Percentiles rank a stretch among this genome's conserved stretches.
phyloP scores from a whole-genome alignment of 2,888 invertebrate genomes.

The Catonia carolina region DNA sequence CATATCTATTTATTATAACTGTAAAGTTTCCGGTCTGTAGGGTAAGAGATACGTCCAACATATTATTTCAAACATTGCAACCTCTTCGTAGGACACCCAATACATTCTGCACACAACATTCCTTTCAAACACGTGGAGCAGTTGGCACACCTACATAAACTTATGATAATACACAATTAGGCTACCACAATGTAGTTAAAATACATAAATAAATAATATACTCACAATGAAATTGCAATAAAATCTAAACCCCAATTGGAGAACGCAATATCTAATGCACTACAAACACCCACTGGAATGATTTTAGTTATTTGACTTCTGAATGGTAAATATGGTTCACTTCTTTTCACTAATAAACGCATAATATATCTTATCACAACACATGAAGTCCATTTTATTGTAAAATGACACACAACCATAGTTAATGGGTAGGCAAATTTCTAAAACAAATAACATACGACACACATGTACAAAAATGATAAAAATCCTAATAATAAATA shows the following conservation, averaged over 20 bases:
- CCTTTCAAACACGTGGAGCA: too few relatives aligned
- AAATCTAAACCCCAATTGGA: slow-evolving; percentile 97
- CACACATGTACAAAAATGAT: too few relatives aligned
- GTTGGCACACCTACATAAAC: too few relatives aligned
- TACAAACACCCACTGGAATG: slow-evolving; percentile 81
- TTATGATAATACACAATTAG: too few relatives aligned
- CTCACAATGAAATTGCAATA: slow-evolving; percentile 85
- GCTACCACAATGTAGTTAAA: too few relatives aligned
- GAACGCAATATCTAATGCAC: slow-evolving; percentile 94
- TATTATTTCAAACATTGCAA: too few relatives aligned
- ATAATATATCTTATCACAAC: slow-evolving; percentile 56
- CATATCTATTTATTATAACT: too few relatives aligned
- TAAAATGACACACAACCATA: slow-evolving; percentile 83
- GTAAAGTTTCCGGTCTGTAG: too few relatives aligned
- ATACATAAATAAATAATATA: slow-evolving; percentile 31
- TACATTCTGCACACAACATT: too few relatives aligned
- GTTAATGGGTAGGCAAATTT: slow-evolving; percentile 81
- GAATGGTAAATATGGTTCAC: slow-evolving; percentile 65
- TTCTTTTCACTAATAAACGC: slow-evolving; percentile 52
- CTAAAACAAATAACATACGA: slow-evolving; percentile 51
- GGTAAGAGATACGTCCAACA: too few relatives aligned
- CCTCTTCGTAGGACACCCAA: too few relatives aligned
- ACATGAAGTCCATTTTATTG: slow-evolving; percentile 80
- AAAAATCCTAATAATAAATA: too few relatives aligned
- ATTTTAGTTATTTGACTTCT: slow-evolving; percentile 69